A percentile compares a stretch with the other conserved stretches of the same genome.
Evolutionary conservation across 2,888 invertebrate species (phyloP).

Genomic region (Reticulitermes lucifugus): DNA sequence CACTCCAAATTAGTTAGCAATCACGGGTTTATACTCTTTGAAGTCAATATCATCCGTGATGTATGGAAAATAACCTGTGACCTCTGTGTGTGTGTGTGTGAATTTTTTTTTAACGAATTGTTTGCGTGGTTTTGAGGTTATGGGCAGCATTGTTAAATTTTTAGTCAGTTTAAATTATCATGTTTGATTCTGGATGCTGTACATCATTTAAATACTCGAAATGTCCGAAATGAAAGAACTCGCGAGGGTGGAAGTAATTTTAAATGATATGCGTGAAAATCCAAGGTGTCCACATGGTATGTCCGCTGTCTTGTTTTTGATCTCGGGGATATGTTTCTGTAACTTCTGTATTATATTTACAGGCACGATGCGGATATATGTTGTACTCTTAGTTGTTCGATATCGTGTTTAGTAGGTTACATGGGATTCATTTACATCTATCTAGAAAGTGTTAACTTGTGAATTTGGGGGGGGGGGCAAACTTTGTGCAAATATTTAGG

Average conservation of each 20-base stretch:
- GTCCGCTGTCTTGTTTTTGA: background rate
- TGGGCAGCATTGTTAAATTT: too few relatives aligned
- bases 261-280: constrained; percentile 71
- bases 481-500: too few relatives aligned
- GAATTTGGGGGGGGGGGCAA: background rate
- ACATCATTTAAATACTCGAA: background rate
- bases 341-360: background rate
- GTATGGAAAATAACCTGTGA: too few relatives aligned
- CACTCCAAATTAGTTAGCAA: too few relatives aligned
- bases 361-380: background rate
- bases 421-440: background rate
- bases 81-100: too few relatives aligned
- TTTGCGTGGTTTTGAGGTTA: too few relatives aligned
- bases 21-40: too few relatives aligned
- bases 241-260: constrained; percentile 66
- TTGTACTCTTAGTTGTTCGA: background rate
- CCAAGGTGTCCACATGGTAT: constrained; percentile 80
- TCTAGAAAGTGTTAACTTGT: background rate
- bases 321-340: background rate
- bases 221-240: constrained; percentile 49
- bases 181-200: too few relatives aligned
- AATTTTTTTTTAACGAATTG: too few relatives aligned
- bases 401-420: background rate
- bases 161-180: too few relatives aligned
- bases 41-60: too few relatives aligned